Evolutionary conservation across 2,888 invertebrate genomes (phyloP).

Genomic region (Tachina lurida): DNA sequence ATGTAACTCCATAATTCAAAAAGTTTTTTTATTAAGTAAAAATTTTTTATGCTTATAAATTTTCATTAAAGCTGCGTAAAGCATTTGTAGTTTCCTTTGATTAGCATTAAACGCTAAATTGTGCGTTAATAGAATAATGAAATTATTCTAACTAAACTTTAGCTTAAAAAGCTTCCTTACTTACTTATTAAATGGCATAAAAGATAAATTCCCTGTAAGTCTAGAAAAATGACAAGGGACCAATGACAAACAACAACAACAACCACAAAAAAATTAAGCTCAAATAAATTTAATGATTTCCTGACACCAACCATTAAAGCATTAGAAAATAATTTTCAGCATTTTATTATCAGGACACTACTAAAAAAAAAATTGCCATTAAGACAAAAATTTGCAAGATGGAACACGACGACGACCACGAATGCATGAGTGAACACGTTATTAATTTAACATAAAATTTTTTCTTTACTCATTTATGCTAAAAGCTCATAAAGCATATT

Average conservation of each 20-base stretch:
- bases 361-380: neutral
- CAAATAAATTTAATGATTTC: conserved; percentile 70
- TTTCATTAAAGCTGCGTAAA: neutral
- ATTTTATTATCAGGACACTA: conserved; percentile 1
- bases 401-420: neutral
- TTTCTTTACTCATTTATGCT: conserved; percentile 9
- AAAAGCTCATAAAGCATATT: conserved; percentile 17
- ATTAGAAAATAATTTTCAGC: conserved; percentile 1
- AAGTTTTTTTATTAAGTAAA: neutral
- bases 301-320: conserved; percentile 37
- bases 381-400: neutral
- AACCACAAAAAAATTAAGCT: conserved; percentile 58
- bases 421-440: conserved; percentile 28
- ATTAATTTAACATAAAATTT: conserved; percentile 42
- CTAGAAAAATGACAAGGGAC: conserved; percentile 21
- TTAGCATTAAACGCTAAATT: conserved; percentile 50
- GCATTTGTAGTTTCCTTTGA: conserved; percentile 8
- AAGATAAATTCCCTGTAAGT: conserved; percentile 3
- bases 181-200: conserved; percentile 1
- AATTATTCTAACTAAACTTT: conserved; percentile 45
- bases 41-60: neutral
- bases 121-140: conserved; percentile 37
- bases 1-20: neutral
- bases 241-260: conserved; percentile 13
- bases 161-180: conserved; percentile 5